Percentiles rank a stretch among this genome's conserved stretches.
Conservation (phyloP, 2,888 invertebrate species). For the Steinernema carpocapsae region DNA sequence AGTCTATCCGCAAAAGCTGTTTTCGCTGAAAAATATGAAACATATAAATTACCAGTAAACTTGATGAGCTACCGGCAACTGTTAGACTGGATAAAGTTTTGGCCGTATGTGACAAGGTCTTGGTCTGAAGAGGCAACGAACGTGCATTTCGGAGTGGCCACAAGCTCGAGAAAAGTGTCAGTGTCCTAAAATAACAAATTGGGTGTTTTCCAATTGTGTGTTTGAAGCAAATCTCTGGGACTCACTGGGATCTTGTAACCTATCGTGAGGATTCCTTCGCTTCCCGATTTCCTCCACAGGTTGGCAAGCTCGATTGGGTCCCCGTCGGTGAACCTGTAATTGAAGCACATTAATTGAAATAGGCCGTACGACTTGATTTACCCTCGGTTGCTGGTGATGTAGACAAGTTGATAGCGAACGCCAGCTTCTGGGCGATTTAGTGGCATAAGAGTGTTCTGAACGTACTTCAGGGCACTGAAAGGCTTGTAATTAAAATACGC, state of each 20-base stretch:
- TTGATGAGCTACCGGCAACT: constrained; percentile 15
- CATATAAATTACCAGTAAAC: too few species aligned
- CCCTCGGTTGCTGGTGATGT: constrained; percentile 54
- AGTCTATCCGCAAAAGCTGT: not conserved
- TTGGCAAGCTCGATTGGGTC: constrained; percentile 49
- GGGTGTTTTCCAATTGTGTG: too few species aligned
- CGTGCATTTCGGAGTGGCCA: constrained; percentile 3
- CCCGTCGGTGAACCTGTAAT: constrained; percentile 52
- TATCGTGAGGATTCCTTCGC: constrained; percentile 51
- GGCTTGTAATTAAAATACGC: not conserved
- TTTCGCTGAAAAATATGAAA: not conserved
- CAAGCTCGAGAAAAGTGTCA: not conserved
- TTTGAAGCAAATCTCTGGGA: too few species aligned
- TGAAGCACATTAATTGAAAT: not conserved
- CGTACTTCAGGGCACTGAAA: constrained; percentile 21
- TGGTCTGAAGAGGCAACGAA: not conserved
- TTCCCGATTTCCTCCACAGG: constrained; percentile 46
- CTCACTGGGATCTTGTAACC: constrained; percentile 36
- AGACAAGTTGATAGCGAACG: constrained; percentile 55
- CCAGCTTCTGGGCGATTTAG: constrained; percentile 22
- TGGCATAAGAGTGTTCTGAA: not conserved
- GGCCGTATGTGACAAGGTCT: not conserved
- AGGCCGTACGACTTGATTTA: constrained; percentile 8
- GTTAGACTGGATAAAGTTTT: constrained; percentile 29
- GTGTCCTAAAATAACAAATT: not conserved